Conservation (phyloP, 2,797 vertebrate species). For the Arctocebus calabarensis region DNA sequence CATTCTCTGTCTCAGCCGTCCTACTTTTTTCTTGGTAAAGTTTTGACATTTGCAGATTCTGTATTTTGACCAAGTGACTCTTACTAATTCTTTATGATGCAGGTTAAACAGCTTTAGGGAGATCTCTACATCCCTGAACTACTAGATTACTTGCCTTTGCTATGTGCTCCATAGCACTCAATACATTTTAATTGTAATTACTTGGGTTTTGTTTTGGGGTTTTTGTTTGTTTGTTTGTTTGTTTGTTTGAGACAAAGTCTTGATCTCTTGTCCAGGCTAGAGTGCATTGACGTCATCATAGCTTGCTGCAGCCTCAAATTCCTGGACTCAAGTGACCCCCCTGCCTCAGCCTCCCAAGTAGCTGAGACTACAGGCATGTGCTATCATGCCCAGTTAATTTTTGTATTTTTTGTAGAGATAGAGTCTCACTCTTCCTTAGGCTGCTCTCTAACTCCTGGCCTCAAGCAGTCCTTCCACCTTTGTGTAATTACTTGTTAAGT, state of each 20-base stretch:
- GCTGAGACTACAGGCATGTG: neutral
- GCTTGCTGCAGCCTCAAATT: neutral
- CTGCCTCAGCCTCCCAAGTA: neutral
- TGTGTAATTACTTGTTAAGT: conserved; percentile 21
- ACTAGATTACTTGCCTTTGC: neutral
- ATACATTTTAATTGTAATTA: conserved; percentile 21
- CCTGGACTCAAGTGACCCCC: neutral
- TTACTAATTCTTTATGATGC: conserved; percentile 31
- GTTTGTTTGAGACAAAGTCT: neutral
- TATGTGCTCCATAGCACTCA: neutral
- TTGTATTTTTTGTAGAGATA: neutral
- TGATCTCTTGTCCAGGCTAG: neutral
- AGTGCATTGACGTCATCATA: neutral
- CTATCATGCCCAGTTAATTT: neutral
- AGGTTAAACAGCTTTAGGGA: conserved; percentile 6
- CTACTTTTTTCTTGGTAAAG: neutral
- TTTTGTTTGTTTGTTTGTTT: no score
- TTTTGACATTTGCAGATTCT: conserved; percentile 42
- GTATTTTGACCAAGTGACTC: neutral
- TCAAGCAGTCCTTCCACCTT: neutral
- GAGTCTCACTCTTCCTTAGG: neutral
- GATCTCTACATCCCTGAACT: neutral
- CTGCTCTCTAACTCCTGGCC: neutral
- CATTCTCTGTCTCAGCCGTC: neutral
- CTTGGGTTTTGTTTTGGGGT: neutral